Base-by-base conservation (phyloP, 1,140 invertebrate species). In the Sitodiplosis mosellana region DNA sequence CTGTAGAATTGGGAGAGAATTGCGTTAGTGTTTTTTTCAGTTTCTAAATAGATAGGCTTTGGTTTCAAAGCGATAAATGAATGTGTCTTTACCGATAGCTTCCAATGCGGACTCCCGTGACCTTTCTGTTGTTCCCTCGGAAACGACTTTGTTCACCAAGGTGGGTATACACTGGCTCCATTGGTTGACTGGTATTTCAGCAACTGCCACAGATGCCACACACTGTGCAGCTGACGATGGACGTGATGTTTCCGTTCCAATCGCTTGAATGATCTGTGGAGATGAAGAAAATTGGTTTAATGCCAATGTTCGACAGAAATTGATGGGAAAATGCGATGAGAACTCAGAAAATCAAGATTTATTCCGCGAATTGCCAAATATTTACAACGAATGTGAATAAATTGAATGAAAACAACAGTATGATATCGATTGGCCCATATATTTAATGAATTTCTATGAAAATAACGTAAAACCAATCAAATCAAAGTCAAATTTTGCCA, bases 221-320 rank as follows among this genome's bases (percentile, higher is more conserved):
- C 95, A 99, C 65, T 99, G 95, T 2, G 96, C 93, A 14, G 95
- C 94, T 49, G 91, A 92, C 58, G 92, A 95, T 2, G 94, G 89
- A 49, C 94, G 71, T 49, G 80, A 83, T 48, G 81, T 87, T 73
- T 99, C 96, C 45, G 94, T 98, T 45, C 95, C 94, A 47, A 99
- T 74, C 12, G 94, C 83, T 56, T 77, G 74, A 55, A 98, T 70
- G 56, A 95, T 87, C 90, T 94, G 59, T 38, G n/a, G n/a, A n/a
- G n/a, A n/a, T n/a, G n/a, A n/a, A n/a, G n/a, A n/a, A n/a, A n/a
- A n/a, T n/a, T n/a, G n/a, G n/a, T n/a, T n/a, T n/a, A n/a, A n/a
- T n/a, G n/a, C n/a, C n/a, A n/a, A n/a, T n/a, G n/a, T n/a, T n/a
- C n/a, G n/a, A n/a, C n/a, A n/a, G n/a, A n/a, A n/a, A n/a, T n/a